Percentiles rank a stretch among this genome's conserved stretches.
Conservation (phyloP, 2,797 vertebrate species). For the Platalea minor region DNA sequence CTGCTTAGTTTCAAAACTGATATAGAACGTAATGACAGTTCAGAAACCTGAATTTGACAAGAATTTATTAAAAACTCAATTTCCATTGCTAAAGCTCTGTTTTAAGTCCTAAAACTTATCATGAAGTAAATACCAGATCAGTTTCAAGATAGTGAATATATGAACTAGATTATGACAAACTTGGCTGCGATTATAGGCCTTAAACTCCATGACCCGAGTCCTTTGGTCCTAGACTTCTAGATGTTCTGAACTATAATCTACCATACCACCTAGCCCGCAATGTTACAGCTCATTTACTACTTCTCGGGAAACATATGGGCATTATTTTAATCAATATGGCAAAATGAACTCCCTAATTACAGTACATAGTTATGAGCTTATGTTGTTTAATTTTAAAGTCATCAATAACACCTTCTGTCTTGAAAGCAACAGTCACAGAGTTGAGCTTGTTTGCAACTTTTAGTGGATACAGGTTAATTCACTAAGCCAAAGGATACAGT, state of each 20-base stretch:
- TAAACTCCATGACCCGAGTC: neutral
- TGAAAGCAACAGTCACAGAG: neutral
- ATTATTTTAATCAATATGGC: neutral
- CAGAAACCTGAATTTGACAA: neutral
- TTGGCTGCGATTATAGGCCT: neutral
- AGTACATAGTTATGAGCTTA: neutral
- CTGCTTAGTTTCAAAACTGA: neutral
- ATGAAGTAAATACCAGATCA: neutral
- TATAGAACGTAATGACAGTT: neutral
- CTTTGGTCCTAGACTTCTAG: neutral
- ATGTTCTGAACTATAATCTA: neutral
- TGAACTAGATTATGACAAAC: neutral
- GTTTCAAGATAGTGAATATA: neutral
- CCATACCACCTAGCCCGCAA: neutral
- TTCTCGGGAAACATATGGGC: neutral
- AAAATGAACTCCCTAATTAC: neutral
- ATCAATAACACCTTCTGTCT: neutral
- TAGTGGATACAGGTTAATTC: neutral
- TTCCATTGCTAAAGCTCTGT: neutral
- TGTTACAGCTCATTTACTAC: neutral
- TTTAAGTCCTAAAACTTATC: neutral
- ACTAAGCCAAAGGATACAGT: neutral
- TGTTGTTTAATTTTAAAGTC: neutral
- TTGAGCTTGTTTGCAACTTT: neutral
- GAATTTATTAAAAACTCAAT: neutral